phyloP scores from a whole-genome alignment of 2,113 vertebrate genomes.

The Gallinago media region DNA sequence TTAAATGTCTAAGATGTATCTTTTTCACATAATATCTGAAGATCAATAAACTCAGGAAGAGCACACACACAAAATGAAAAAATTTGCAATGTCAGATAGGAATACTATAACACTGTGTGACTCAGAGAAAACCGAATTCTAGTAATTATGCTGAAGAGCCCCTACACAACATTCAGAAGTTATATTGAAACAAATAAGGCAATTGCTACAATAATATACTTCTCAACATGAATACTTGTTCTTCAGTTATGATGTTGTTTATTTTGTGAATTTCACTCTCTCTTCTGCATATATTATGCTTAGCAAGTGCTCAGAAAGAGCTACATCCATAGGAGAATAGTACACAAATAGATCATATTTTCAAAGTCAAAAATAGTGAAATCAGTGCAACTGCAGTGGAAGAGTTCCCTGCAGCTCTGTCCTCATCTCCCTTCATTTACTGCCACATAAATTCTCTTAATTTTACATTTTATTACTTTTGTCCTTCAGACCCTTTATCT shows the following conservation, averaged over 20 bases:
- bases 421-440: background rate
- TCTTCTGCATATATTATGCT: background rate
- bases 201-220: background rate
- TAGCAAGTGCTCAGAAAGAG: background rate
- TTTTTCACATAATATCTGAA: background rate
- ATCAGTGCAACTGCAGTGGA: background rate
- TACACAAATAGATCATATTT: background rate
- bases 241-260: background rate
- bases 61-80: accelerated
- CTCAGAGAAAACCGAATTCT: background rate
- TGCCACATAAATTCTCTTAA: background rate
- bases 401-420: background rate
- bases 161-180: background rate
- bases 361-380: background rate
- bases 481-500: slow-evolving; percentile 34
- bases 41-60: background rate
- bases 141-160: background rate
- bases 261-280: background rate
- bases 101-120: background rate
- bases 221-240: background rate
- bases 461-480: slow-evolving; percentile 25
- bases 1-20: background rate
- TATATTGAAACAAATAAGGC: background rate
- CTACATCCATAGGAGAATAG: background rate
- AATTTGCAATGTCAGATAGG: background rate